These are phyloP conservation scores for Brachypodius melanocephalos DNA, from an alignment of 2,113 vertebrate species.

Conservation along the genomic window DNA sequence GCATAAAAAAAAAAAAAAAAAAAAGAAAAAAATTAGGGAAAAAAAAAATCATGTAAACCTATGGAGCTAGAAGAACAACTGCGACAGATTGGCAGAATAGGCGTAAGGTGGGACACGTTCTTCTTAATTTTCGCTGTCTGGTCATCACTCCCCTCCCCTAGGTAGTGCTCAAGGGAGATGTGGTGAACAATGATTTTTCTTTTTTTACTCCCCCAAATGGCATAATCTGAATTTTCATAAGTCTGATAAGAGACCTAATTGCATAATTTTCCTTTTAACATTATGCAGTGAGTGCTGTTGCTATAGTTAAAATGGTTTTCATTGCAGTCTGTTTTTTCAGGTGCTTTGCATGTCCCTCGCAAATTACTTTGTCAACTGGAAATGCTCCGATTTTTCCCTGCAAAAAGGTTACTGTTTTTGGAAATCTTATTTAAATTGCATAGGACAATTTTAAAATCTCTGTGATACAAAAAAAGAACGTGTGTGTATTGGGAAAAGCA, in stretches of 20 bases:
- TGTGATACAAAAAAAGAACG: not conserved
- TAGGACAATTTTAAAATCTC: conserved; percentile 51
- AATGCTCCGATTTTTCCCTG: conserved; percentile 7
- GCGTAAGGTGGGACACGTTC: conserved; percentile 57
- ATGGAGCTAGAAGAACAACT: conserved; percentile 66
- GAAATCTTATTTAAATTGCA: conserved; percentile 40
- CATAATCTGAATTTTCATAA: conserved; percentile 37
- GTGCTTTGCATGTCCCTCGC: not conserved
- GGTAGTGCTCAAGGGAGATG: conserved; percentile 22
- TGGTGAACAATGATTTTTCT: conserved; percentile 16
- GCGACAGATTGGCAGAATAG: conserved; percentile 63
- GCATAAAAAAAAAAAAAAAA: not conserved
- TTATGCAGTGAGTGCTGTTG: conserved; percentile 29
- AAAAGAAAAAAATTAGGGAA: not conserved
- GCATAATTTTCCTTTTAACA: conserved; percentile 37
- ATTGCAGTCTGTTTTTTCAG: conserved; percentile 17
- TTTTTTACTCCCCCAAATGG: not conserved
- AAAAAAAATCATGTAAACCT: conserved; percentile 44
- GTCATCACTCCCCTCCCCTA: conserved; percentile 45
- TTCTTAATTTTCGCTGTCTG: conserved; percentile 59
- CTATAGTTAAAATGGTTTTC: conserved; percentile 40
- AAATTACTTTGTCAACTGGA: conserved; percentile 9
- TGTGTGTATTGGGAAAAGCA: not conserved
- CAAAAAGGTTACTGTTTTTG: not conserved
- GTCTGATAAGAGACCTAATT: conserved; percentile 55